Percentiles rank a stretch among this genome's conserved stretches.
Evolutionary conservation across 2,797 vertebrate genomes (phyloP).

Genomic region (Telmatherina bonti): DNA sequence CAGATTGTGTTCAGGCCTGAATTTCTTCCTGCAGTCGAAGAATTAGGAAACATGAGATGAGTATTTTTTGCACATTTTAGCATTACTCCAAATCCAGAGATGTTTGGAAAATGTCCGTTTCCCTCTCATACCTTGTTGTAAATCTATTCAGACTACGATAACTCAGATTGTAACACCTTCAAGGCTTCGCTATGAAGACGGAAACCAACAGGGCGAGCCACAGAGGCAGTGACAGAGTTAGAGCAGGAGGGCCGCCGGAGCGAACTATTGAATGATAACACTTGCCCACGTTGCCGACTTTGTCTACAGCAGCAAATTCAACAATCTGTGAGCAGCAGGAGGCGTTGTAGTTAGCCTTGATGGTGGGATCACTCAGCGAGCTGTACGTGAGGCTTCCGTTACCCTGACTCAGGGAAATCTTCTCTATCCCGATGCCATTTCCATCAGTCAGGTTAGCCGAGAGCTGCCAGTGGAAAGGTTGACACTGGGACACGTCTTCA

Average conservation of each 20-base stretch:
- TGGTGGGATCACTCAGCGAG: neutral
- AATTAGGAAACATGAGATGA: neutral
- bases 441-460: slow-evolving; percentile 74
- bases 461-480: slow-evolving; percentile 65
- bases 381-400: slow-evolving; percentile 56
- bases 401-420: slow-evolving; percentile 59
- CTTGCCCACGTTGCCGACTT: slow-evolving; percentile 77
- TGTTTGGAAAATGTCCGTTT: neutral
- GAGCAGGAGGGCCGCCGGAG: slow-evolving; percentile 39
- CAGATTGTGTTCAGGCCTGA: neutral
- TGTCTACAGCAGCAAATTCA: slow-evolving; percentile 75
- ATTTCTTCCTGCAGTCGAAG: neutral
- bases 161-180: neutral
- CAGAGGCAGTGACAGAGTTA: slow-evolving; percentile 55
- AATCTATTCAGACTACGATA: neutral
- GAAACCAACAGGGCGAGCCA: slow-evolving; percentile 68
- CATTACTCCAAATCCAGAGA: neutral
- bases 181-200: slow-evolving; percentile 19
- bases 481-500: slow-evolving; percentile 61
- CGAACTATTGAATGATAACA: slow-evolving; percentile 71
- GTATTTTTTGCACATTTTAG: neutral
- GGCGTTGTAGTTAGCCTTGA: slow-evolving; percentile 65
- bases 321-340: slow-evolving; percentile 80
- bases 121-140: neutral
- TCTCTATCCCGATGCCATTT: slow-evolving; percentile 75